Conservation (phyloP, 2,888 invertebrate genomes). For the Ormyrus rosae region DNA sequence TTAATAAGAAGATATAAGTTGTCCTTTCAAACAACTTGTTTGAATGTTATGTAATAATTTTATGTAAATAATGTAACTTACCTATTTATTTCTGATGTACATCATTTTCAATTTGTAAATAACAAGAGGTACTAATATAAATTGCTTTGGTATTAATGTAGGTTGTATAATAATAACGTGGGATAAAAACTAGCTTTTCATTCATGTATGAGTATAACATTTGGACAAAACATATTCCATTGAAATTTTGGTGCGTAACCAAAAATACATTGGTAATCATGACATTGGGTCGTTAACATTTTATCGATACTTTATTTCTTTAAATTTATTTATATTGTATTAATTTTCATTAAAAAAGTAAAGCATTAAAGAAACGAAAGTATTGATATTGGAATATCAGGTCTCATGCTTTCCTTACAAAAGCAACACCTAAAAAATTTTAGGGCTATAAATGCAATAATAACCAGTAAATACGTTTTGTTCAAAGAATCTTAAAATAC, state of each 20-base stretch:
- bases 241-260: constrained; percentile 1
- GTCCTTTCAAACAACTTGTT: too few species aligned
- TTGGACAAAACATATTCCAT: not conserved
- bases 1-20: too few species aligned
- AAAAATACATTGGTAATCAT: not conserved
- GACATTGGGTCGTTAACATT: not conserved
- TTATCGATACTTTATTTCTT: not conserved
- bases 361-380: not conserved
- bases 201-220: not conserved
- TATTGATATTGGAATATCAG: not conserved
- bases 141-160: too few species aligned
- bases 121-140: too few species aligned
- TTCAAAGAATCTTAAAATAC: not conserved
- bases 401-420: not conserved
- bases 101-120: too few species aligned
- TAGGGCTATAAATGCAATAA: not conserved
- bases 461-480: not conserved
- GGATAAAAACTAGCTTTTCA: too few species aligned
- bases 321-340: not conserved
- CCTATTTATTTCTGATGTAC: too few species aligned
- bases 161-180: too few species aligned
- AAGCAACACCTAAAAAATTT: not conserved
- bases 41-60: too few species aligned
- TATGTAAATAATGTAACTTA: not conserved
- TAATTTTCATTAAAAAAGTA: not conserved